A percentile compares a stretch with the other conserved stretches of the same genome.
These are phyloP conservation scores for Peromyscus leucopus DNA, from an alignment of 2,113 vertebrate genomes.

Conservation along the genomic window DNA sequence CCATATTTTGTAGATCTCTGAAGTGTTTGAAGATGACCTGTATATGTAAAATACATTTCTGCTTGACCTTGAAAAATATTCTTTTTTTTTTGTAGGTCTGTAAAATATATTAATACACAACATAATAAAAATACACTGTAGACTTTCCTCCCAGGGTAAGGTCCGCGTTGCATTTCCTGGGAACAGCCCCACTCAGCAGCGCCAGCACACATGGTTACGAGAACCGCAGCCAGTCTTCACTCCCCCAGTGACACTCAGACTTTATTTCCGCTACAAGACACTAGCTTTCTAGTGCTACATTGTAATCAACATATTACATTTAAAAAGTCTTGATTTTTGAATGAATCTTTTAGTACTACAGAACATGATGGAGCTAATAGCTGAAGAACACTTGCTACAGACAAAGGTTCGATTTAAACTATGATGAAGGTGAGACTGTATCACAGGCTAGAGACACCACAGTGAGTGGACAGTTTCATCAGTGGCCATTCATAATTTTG, in stretches of 20 bases:
- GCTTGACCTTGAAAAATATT: too few species aligned
- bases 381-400: constrained; percentile 35
- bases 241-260: background rate
- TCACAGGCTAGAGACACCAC: constrained; percentile 43
- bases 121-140: constrained; percentile 6
- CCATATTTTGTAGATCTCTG: too few species aligned
- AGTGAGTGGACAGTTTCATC: constrained; percentile 74
- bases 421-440: constrained; percentile 58
- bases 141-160: background rate
- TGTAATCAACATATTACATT: background rate
- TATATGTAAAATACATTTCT: too few species aligned
- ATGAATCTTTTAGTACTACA: constrained; percentile 28
- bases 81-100: too few species aligned
- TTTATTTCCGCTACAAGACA: constrained; percentile 57
- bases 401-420: constrained; percentile 28
- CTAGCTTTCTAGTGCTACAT: constrained; percentile 15
- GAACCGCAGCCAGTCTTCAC: background rate
- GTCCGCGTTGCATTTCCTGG: background rate
- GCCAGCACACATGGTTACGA: background rate
- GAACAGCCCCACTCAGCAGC: background rate
- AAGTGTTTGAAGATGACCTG: too few species aligned
- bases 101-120: constrained; percentile 40
- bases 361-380: constrained; percentile 39
- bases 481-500: constrained; percentile 91
- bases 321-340: constrained; percentile 49